Evolutionary conservation across 2,113 vertebrate species (phyloP).

Genomic region (Carassius gibelio): DNA sequence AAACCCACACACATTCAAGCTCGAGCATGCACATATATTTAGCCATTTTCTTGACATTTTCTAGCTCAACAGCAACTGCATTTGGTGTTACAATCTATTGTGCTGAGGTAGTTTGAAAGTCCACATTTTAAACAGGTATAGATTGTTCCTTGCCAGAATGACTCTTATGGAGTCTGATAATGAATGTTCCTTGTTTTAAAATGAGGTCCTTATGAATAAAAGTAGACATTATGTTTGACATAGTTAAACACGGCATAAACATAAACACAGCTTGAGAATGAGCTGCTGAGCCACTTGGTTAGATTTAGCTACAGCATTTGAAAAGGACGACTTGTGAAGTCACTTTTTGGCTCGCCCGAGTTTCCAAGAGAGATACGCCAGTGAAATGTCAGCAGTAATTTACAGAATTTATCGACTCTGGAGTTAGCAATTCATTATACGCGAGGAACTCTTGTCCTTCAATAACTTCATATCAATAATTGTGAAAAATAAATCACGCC

Average conservation of each 20-base stretch:
- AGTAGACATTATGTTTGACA: background rate
- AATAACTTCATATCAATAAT: constrained; percentile 35
- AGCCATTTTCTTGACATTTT: background rate
- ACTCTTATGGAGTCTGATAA: background rate
- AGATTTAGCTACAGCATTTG: background rate
- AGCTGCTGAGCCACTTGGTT: background rate
- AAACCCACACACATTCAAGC: background rate
- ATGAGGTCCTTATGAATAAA: background rate
- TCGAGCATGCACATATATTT: background rate
- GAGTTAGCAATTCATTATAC: background rate
- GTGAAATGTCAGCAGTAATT: constrained; percentile 36
- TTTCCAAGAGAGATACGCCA: background rate
- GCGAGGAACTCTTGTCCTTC: constrained; percentile 19
- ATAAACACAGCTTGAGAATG: background rate
- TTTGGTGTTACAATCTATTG: background rate
- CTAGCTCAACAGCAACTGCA: background rate
- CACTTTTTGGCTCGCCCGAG: background rate
- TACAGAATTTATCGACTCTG: constrained; percentile 16
- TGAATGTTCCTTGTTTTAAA: background rate
- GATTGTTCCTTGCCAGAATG: background rate
- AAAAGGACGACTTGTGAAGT: constrained; percentile 13
- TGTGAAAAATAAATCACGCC: constrained; percentile 21
- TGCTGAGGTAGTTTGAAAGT: background rate
- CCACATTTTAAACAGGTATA: background rate
- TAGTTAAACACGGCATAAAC: background rate